These are phyloP conservation scores for Sycophaga agraensis DNA, from an alignment of 1,140 invertebrate species.

Conservation along the genomic window DNA sequence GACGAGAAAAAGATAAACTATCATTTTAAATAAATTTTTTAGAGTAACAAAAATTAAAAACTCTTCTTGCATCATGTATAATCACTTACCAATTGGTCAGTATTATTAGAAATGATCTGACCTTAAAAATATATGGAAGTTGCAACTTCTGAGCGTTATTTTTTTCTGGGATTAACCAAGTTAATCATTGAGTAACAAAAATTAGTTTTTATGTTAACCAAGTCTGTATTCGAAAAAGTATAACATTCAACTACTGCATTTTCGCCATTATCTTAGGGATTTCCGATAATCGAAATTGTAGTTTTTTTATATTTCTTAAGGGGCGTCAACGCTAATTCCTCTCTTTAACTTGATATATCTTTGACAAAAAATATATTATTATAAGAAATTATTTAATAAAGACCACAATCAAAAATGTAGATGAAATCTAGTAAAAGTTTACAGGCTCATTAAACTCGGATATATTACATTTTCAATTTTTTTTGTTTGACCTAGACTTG, in stretches of 20 bases:
- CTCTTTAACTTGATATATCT: too few relatives aligned
- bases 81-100: conserved; percentile 19
- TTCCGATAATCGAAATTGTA: too few relatives aligned
- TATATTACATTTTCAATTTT: too few relatives aligned
- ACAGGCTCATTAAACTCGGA: too few relatives aligned
- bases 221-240: conserved; percentile 13
- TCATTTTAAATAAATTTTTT: neutral
- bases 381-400: too few relatives aligned
- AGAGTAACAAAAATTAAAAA: neutral
- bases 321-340: too few relatives aligned
- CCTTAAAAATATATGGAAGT: conserved; percentile 19
- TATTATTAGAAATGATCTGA: conserved; percentile 27
- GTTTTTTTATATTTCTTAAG: too few relatives aligned
- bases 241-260: conserved; percentile 2
- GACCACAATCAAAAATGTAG: too few relatives aligned
- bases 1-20: neutral
- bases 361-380: too few relatives aligned
- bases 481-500: too few relatives aligned
- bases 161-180: conserved; percentile 12
- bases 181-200: conserved; percentile 3
- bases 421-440: too few relatives aligned
- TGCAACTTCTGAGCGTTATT: neutral
- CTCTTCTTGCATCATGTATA: conserved; percentile 11
- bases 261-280: too few relatives aligned
- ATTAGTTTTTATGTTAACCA: conserved; percentile 13